These are phyloP conservation scores for Phylloscopus trochiloides DNA, from an alignment of 2,113 vertebrate species.

Conservation along the genomic window DNA sequence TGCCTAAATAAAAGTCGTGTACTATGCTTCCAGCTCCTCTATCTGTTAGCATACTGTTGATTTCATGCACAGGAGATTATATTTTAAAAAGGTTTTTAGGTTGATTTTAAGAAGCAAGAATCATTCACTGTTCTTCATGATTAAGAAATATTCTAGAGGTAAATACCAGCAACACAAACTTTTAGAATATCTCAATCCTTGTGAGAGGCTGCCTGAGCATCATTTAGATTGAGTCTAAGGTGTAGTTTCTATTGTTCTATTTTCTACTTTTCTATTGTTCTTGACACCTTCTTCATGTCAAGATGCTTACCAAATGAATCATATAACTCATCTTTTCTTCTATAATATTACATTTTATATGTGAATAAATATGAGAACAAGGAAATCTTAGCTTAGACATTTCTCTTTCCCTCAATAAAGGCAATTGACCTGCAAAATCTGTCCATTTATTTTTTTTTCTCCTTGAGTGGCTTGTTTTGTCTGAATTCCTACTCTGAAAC, in stretches of 20 bases:
- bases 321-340: neutral
- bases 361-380: neutral
- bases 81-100: neutral
- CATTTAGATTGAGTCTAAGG: neutral
- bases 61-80: neutral
- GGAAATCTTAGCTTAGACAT: neutral
- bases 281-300: neutral
- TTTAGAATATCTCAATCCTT: neutral
- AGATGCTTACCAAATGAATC: neutral
- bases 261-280: neutral
- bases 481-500: neutral
- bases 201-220: neutral
- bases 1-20: neutral
- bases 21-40: neutral
- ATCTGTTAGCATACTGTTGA: neutral
- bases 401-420: neutral
- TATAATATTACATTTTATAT: neutral
- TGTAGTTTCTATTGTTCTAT: neutral
- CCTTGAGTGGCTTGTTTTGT: neutral
- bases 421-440: neutral
- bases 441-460: neutral
- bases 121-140: neutral
- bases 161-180: neutral
- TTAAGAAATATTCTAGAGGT: neutral
- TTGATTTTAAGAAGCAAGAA: neutral